phyloP scores from a whole-genome alignment of 2,888 invertebrate genomes.

The Rhaphigaster nebulosa region DNA sequence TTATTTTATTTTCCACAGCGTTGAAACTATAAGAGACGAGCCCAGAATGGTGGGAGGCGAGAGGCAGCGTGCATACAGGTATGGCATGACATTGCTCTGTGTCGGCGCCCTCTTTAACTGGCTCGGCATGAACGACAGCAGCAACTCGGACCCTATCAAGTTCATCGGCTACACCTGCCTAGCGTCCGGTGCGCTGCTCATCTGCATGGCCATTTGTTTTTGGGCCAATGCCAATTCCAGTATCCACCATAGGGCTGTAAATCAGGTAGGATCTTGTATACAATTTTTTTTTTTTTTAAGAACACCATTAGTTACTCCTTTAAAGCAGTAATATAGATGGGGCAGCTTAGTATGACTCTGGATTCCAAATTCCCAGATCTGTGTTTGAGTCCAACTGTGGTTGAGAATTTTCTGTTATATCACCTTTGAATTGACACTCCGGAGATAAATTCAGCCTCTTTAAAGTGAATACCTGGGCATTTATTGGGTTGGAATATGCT shows the following conservation, averaged over 20 bases:
- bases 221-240: conserved; percentile 69
- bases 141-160: conserved; percentile 78
- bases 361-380: too few relatives aligned
- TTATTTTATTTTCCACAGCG: conserved; percentile 14
- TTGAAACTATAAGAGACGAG: conserved; percentile 59
- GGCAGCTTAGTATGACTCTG: too few relatives aligned
- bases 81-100: conserved; percentile 80
- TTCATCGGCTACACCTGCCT: conserved; percentile 82
- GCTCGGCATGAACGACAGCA: conserved; percentile 78
- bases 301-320: too few relatives aligned
- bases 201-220: conserved; percentile 82
- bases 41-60: conserved; percentile 63
- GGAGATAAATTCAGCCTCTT: too few relatives aligned
- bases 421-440: too few relatives aligned
- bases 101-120: conserved; percentile 82
- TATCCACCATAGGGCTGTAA: conserved; percentile 44
- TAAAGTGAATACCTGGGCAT: too few relatives aligned
- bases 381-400: too few relatives aligned
- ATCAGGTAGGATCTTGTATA: conserved; percentile 54
- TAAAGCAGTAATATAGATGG: too few relatives aligned
- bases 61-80: conserved; percentile 78
- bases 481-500: too few relatives aligned
- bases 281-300: neutral
- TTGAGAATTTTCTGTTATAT: too few relatives aligned
- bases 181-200: conserved; percentile 80